phyloP scores from a whole-genome alignment of 1,140 invertebrate species.

The Drosophila ogumai region DNA sequence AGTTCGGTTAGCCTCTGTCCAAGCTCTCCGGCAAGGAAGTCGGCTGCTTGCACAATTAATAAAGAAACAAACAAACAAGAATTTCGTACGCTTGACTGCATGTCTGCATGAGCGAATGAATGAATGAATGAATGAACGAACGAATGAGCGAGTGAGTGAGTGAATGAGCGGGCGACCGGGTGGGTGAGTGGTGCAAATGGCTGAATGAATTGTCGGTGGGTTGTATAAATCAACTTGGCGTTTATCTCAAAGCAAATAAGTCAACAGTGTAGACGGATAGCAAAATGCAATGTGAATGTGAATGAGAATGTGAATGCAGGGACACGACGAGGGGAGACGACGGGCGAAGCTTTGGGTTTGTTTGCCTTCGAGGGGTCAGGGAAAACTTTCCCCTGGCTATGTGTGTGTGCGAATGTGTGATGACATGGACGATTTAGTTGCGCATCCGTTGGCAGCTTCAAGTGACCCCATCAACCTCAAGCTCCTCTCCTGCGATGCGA shows the following conservation, averaged over 20 bases:
- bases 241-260: constrained; percentile 83
- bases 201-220: constrained; percentile 81
- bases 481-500: background rate
- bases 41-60: constrained; percentile 68
- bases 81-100: constrained; percentile 79
- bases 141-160: constrained; percentile 23
- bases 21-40: constrained; percentile 33
- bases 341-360: constrained; percentile 5
- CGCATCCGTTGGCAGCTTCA: constrained; percentile 55
- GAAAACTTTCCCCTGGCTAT: constrained; percentile 16
- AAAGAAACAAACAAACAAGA: constrained; percentile 83
- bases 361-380: constrained; percentile 4
- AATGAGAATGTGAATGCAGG: constrained; percentile 53
- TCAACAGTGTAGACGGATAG: constrained; percentile 81
- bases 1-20: constrained; percentile 47
- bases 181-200: constrained; percentile 67
- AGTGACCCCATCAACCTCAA: constrained; percentile 47
- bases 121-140: constrained; percentile 33
- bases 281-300: constrained; percentile 69
- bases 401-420: constrained; percentile 33
- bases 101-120: constrained; percentile 63
- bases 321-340: background rate
- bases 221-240: constrained; percentile 82
- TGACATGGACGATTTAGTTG: constrained; percentile 81
- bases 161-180: constrained; percentile 21